A percentile compares a stretch with the other conserved stretches of the same genome.
phyloP scores from a whole-genome alignment of 2,797 vertebrate species.

The Megalops cyprinoides region DNA sequence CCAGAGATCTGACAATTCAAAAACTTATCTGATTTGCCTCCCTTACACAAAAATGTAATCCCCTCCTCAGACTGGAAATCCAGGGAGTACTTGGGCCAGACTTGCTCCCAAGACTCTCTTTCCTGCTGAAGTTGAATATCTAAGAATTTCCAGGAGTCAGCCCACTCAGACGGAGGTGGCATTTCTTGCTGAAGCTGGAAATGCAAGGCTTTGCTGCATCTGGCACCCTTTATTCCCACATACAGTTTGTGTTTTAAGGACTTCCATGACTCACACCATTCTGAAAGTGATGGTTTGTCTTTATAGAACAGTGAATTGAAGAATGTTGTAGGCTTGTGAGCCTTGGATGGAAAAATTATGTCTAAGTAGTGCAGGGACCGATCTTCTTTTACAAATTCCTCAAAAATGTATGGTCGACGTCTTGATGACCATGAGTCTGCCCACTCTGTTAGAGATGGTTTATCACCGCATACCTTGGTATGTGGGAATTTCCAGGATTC shows the following conservation, averaged over 20 bases:
- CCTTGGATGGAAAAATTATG: conserved; percentile 44
- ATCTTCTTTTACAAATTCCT: conserved; percentile 18
- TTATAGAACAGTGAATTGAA: conserved; percentile 33
- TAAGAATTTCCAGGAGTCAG: conserved; percentile 54
- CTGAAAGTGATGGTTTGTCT: conserved; percentile 36
- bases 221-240: conserved; percentile 45
- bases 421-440: conserved; percentile 23
- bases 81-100: conserved; percentile 47
- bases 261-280: conserved; percentile 63
- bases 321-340: conserved; percentile 32
- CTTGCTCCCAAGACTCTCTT: conserved; percentile 54
- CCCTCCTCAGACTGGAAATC: conserved; percentile 30
- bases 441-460: conserved; percentile 29
- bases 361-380: conserved; percentile 21
- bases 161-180: conserved; percentile 48
- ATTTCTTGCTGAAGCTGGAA: conserved; percentile 35
- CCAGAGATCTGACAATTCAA: conserved; percentile 32
- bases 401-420: not conserved
- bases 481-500: conserved; percentile 26
- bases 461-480: not conserved
- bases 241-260: conserved; percentile 51
- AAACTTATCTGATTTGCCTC: conserved; percentile 41
- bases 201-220: conserved; percentile 25
- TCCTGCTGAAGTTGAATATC: conserved; percentile 50
- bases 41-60: too few species aligned